These are phyloP conservation scores for Lepidurus packardi DNA, from an alignment of 1,140 invertebrate species.

Conservation along the genomic window DNA sequence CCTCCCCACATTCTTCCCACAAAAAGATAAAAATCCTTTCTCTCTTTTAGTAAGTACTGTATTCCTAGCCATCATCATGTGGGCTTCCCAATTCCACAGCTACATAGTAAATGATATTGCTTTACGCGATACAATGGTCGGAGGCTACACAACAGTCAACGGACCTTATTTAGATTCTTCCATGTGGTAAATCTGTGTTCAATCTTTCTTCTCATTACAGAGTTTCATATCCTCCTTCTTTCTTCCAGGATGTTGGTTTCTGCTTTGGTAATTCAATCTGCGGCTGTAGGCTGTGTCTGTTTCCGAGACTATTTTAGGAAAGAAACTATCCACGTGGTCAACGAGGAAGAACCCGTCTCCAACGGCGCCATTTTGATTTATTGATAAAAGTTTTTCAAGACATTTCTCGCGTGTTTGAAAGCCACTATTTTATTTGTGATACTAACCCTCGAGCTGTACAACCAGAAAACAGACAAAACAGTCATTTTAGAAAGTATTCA, in stretches of 20 bases:
- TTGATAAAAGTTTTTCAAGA: neutral
- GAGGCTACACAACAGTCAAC: neutral
- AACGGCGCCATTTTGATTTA: conserved; percentile 13
- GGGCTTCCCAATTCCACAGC: neutral
- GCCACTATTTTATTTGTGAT: neutral
- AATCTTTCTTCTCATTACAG: neutral
- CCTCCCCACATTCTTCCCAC: neutral
- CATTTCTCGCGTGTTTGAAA: neutral
- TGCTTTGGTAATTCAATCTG: neutral
- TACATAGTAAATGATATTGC: neutral
- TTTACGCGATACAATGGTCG: neutral
- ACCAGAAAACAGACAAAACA: neutral
- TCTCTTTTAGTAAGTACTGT: neutral
- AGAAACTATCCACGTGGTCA: neutral
- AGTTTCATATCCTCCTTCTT: neutral
- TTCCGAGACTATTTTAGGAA: neutral
- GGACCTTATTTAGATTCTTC: conserved; percentile 10
- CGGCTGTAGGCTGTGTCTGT: neutral
- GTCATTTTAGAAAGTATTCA: neutral
- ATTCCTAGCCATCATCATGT: neutral
- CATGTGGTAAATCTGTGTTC: neutral
- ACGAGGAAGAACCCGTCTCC: neutral
- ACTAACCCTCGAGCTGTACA: neutral
- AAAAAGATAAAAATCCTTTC: neutral
- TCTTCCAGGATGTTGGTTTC: neutral